Percentiles rank a stretch among this genome's conserved stretches.
phyloP scores from a whole-genome alignment of 2,797 vertebrate species.

The Enoplosus armatus region DNA sequence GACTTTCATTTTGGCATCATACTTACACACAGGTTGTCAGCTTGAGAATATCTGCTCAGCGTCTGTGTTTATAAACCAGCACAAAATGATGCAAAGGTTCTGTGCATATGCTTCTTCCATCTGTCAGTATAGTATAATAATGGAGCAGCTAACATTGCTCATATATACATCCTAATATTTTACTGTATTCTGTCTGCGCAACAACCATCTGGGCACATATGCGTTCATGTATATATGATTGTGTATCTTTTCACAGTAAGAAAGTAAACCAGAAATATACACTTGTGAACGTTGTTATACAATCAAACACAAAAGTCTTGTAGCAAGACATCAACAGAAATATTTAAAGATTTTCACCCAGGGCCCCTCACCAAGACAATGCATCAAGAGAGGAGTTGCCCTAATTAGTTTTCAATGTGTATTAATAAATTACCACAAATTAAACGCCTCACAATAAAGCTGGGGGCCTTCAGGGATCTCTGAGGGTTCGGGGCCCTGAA shows the following conservation, averaged over 20 bases:
- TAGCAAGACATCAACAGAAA: neutral
- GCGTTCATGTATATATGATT: neutral
- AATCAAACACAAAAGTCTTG: neutral
- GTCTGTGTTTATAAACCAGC: neutral
- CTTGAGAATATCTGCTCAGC: slow-evolving; percentile 6
- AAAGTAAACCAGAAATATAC: neutral
- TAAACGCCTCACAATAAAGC: neutral
- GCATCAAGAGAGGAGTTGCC: neutral
- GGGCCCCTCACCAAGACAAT: no score
- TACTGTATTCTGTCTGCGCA: neutral
- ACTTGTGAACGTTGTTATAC: neutral
- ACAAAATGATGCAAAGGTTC: slow-evolving; percentile 14
- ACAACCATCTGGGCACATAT: neutral
- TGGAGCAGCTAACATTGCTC: neutral
- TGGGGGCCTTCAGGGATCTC: no score
- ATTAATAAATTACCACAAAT: neutral
- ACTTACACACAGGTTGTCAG: slow-evolving; percentile 4
- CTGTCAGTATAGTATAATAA: neutral
- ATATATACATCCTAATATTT: no score
- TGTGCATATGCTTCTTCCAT: slow-evolving; percentile 14
- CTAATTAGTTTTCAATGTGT: no score
- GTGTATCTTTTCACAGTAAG: neutral
- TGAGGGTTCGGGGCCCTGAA: no score
- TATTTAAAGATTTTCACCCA: neutral
- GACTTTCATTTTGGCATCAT: neutral